Percentiles rank a stretch among this genome's conserved stretches.
phyloP scores from a whole-genome alignment of 2,797 vertebrate species.

The Gastrophryne carolinensis region DNA sequence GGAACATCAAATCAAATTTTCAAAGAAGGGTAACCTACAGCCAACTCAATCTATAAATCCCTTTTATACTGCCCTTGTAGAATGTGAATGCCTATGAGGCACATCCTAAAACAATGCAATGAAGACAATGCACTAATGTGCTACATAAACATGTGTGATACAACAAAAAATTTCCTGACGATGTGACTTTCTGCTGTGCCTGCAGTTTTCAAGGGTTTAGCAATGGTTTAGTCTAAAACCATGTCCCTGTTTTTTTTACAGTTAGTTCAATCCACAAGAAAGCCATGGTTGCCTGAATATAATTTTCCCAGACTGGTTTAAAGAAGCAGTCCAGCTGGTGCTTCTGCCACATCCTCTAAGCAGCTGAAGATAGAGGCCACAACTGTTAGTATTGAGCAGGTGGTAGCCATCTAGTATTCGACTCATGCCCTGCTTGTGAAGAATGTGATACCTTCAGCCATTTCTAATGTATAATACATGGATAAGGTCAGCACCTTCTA shows the following conservation, averaged over 20 bases:
- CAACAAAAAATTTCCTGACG: too few relatives aligned
- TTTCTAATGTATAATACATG: not conserved
- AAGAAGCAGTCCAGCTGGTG: not conserved
- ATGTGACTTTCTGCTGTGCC: too few relatives aligned
- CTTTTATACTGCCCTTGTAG: too few relatives aligned
- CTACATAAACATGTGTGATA: too few relatives aligned
- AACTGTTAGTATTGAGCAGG: not conserved
- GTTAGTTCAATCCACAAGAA: not conserved
- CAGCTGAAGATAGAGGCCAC: not conserved
- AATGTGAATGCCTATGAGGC: too few relatives aligned
- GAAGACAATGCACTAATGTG: too few relatives aligned
- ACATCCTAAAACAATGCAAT: too few relatives aligned
- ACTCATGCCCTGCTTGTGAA: not conserved
- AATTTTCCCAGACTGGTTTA: constrained; percentile 2
- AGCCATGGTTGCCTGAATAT: not conserved
- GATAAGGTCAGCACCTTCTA: not conserved
- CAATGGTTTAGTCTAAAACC: not conserved
- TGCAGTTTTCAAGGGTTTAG: too few relatives aligned
- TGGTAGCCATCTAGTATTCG: not conserved
- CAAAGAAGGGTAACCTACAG: too few relatives aligned
- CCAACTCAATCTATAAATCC: too few relatives aligned
- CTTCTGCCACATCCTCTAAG: not conserved
- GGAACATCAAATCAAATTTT: too few relatives aligned
- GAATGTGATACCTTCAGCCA: not conserved
- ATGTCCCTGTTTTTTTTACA: not conserved